A percentile compares a stretch with the other conserved stretches of the same genome.
Conservation (phyloP, 2,113 vertebrate species). For the Falco punctatus region DNA sequence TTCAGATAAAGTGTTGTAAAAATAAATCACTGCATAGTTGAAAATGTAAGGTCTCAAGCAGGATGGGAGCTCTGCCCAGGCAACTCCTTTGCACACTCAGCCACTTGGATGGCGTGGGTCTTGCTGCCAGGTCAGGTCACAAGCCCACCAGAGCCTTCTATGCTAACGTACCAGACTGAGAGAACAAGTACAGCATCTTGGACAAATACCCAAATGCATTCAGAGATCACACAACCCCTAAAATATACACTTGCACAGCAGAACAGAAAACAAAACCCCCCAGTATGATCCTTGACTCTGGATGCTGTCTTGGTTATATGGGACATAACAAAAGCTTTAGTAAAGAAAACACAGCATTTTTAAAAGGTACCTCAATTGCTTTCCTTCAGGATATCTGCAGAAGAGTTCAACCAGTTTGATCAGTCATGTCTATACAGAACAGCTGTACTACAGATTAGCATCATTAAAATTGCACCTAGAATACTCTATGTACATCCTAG, state of each 20-base stretch:
- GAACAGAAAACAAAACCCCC: not conserved
- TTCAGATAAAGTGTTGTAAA: not conserved
- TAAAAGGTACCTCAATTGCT: not conserved
- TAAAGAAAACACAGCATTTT: not conserved
- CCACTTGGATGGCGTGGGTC: fast-evolving
- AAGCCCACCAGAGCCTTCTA: not conserved
- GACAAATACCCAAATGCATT: not conserved
- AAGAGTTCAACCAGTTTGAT: not conserved
- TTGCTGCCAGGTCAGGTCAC: not conserved
- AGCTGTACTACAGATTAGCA: not conserved
- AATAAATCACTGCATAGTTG: not conserved
- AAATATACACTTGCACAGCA: not conserved
- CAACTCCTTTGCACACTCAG: not conserved
- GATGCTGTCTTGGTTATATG: not conserved
- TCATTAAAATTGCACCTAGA: not conserved
- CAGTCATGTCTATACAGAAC: not conserved
- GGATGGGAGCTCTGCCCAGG: not conserved
- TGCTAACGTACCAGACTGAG: not conserved
- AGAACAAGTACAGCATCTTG: not conserved
- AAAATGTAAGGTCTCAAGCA: not conserved
- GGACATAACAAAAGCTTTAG: not conserved
- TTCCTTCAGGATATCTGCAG: not conserved
- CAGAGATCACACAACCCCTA: not conserved
- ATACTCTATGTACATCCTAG: not conserved
- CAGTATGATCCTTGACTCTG: not conserved